Conservation (phyloP, 2,113 vertebrate genomes). For the Psettodes erumei region DNA sequence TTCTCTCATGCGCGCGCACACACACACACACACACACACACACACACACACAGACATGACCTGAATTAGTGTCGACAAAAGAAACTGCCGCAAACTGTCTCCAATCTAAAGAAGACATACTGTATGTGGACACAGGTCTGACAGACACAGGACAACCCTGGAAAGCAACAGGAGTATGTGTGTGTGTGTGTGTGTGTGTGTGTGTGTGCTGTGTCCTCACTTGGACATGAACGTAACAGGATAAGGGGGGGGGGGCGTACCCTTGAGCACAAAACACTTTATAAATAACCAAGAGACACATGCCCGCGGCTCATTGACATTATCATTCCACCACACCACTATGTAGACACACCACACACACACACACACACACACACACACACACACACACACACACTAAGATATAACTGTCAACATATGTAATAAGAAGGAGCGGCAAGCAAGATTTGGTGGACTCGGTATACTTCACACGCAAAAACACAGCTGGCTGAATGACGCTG, state of each 20-base stretch:
- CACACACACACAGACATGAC: neutral
- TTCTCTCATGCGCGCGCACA: neutral
- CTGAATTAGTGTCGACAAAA: neutral
- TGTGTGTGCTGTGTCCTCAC: constrained; percentile 45
- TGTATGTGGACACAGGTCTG: constrained; percentile 3
- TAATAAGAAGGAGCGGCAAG: constrained; percentile 35
- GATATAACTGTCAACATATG: constrained; percentile 68
- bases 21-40: neutral
- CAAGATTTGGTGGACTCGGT: neutral
- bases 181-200: no score
- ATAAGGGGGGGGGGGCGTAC: constrained; percentile 70
- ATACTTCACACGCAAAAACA: neutral
- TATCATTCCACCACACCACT: constrained; percentile 66
- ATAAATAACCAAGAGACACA: constrained; percentile 82
- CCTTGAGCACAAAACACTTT: constrained; percentile 81
- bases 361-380: constrained; percentile 29
- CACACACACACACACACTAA: constrained; percentile 24
- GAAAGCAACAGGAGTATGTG: constrained; percentile 63
- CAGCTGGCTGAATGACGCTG: no score
- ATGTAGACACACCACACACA: constrained; percentile 25
- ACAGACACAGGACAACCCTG: constrained; percentile 41
- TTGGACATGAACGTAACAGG: constrained; percentile 59
- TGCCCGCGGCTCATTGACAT: constrained; percentile 76
- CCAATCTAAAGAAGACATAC: neutral
- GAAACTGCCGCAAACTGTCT: neutral